Evolutionary conservation across 2,797 vertebrate genomes (phyloP).

Genomic region (Pterois miles): DNA sequence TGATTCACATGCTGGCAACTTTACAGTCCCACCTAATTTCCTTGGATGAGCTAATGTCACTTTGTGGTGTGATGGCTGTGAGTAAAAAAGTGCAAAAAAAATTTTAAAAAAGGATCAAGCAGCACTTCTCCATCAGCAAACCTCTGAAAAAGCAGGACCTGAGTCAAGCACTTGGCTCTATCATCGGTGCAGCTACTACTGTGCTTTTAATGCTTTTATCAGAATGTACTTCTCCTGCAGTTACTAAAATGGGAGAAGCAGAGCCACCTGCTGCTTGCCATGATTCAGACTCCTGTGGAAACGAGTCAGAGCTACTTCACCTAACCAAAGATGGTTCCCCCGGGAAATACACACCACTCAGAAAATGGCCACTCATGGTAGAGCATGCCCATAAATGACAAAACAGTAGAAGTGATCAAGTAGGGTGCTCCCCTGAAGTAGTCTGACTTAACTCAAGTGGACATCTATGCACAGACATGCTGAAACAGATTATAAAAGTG

Average conservation of each 20-base stretch:
- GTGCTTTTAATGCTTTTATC: constrained; percentile 34
- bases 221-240: constrained; percentile 8
- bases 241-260: constrained; percentile 17
- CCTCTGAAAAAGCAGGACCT: constrained; percentile 3
- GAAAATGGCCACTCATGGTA: constrained; percentile 8
- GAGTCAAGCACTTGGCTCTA: constrained; percentile 1
- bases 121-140: background rate
- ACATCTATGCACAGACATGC: background rate
- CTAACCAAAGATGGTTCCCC: constrained; percentile 10
- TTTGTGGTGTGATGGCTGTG: background rate
- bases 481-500: background rate
- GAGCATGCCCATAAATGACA: constrained; percentile 5
- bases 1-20: too few species aligned
- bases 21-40: background rate
- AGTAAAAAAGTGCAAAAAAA: background rate
- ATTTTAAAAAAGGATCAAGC: too few species aligned
- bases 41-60: background rate
- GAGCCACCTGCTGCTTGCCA: constrained; percentile 11
- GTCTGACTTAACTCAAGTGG: constrained; percentile 5
- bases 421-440: background rate
- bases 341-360: background rate
- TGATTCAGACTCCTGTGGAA: constrained; percentile 17
- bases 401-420: constrained; percentile 13
- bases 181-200: background rate
- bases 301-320: constrained; percentile 15